phyloP scores from a whole-genome alignment of 2,113 vertebrate genomes.

The Aythya baeri region DNA sequence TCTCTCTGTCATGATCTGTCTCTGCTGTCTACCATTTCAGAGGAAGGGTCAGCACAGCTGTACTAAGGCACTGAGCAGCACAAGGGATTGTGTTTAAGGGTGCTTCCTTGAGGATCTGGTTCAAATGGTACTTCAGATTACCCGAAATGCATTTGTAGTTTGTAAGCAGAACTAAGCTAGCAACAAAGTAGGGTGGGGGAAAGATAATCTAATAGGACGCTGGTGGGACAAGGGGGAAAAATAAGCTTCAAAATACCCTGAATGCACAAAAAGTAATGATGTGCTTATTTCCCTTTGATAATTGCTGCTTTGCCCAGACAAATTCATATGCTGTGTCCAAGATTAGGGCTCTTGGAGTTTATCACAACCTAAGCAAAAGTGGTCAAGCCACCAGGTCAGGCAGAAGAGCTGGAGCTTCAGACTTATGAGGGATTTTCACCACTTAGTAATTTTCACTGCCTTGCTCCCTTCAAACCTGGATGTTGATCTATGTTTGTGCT shows the following conservation, averaged over 20 bases:
- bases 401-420: background rate
- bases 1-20: background rate
- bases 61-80: background rate
- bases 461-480: background rate
- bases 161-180: background rate
- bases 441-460: background rate
- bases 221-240: background rate
- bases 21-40: constrained; percentile 14
- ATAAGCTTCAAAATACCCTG: background rate
- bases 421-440: background rate
- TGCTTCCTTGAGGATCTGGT: background rate
- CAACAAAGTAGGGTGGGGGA: background rate
- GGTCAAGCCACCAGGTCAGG: background rate
- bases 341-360: background rate
- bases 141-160: background rate
- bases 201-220: background rate
- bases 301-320: background rate
- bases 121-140: background rate
- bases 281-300: background rate
- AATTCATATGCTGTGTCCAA: background rate
- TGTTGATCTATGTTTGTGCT: background rate
- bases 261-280: background rate
- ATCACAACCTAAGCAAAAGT: background rate
- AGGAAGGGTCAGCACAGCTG: constrained; percentile 29
- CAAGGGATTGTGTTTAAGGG: background rate